Base-by-base conservation (phyloP, 2,888 invertebrate genomes). In the Drosophila putrida region DNA sequence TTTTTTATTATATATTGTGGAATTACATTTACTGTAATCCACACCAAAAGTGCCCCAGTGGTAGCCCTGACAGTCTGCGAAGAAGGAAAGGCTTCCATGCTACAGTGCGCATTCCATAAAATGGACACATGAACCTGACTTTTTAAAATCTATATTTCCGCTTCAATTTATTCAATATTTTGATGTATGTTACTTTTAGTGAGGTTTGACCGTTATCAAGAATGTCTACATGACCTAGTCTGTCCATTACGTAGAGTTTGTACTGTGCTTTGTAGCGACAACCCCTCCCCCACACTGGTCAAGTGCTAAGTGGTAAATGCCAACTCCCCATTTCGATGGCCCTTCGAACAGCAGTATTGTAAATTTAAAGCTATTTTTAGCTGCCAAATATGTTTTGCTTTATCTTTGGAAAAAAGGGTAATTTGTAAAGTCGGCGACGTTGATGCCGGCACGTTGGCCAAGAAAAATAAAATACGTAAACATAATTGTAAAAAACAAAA, bases 401-500 rank as follows among this genome's bases (percentile, higher is more conserved):
- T 76, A 74, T 76, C 74, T 60, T 25, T 8, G 1, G 11, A 43
- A 47, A 35, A 53, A 61, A 55, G 82, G 75, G 68, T 78, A 50
- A 78, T 54, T 49, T 70, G 61, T 65, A 50, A 62, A 49, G 54
- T 50, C 25, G 55, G 38, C 66, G 61, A 82, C 87, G 87, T 68
- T 78, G 57, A 49, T 51, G 49, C 63, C 67, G 75, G 81, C 81
- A 82, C 81, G 87, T 82, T 86, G 62, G 47, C 82, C 69, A 59
- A 71, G 72, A 39, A 60, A 25, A 62, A 33, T 46, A 41, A 38
- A 62, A 47, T 47, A 57, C 58, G 78, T 86, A 82, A 82, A 80
- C 78, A 86, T 63, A 75, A 75, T 78, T 83, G 84, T 71, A 81
- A 71, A 75, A 65, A 66, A 60, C 33, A 50, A 51, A 62, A 61